Conservation (phyloP, 2,113 vertebrate species). For the Porphyrio hochstetteri region DNA sequence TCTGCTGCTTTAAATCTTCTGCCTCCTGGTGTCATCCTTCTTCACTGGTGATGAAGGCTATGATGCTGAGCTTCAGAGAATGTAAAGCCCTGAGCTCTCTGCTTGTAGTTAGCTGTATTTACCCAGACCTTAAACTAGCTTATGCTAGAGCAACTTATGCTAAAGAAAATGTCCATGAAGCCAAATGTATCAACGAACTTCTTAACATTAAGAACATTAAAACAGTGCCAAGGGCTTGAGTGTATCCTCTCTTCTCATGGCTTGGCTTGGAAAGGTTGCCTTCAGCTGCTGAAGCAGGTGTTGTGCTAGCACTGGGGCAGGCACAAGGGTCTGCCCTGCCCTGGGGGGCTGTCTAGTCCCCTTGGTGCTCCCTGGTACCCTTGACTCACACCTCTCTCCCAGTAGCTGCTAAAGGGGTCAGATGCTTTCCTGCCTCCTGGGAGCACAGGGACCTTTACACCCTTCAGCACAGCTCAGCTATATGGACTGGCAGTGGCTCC, state of each 20-base stretch:
- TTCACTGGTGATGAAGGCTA: accelerated
- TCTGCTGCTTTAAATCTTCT: neutral
- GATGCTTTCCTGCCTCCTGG: neutral
- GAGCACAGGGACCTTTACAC: neutral
- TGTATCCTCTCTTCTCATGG: neutral
- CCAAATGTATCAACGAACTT: neutral
- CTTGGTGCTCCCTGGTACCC: neutral
- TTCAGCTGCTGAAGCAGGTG: slow-evolving; percentile 4
- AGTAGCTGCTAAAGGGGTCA: neutral
- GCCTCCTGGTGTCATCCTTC: neutral
- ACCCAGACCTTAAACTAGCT: neutral
- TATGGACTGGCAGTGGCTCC: neutral
- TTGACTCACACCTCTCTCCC: neutral
- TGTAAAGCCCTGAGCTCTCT: neutral
- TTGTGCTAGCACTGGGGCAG: neutral
- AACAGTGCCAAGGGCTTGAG: neutral
- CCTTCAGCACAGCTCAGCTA: neutral
- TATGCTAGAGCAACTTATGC: neutral
- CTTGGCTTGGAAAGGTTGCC: neutral
- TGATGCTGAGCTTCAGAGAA: neutral
- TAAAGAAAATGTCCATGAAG: neutral
- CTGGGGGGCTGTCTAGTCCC: neutral
- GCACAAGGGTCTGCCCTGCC: neutral
- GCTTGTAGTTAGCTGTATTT: neutral
- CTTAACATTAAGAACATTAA: neutral